phyloP scores from a whole-genome alignment of 2,797 vertebrate species.

The Chelon labrosus region DNA sequence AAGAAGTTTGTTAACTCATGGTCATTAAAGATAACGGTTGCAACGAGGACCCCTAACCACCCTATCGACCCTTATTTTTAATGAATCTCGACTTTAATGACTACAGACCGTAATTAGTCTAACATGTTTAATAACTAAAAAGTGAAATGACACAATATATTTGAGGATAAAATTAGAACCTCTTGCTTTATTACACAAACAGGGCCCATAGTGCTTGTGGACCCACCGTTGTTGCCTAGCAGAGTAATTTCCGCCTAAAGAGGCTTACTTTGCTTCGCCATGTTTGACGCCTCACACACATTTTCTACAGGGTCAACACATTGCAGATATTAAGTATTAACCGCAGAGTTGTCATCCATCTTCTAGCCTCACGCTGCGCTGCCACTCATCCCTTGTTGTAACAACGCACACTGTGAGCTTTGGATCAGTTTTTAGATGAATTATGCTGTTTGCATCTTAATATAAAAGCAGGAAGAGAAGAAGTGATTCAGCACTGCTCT shows the following conservation, averaged over 20 bases:
- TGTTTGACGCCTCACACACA: too few species aligned
- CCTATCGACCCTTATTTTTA: not conserved
- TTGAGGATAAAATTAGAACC: not conserved
- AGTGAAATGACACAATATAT: not conserved
- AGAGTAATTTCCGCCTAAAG: not conserved
- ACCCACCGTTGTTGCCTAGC: not conserved
- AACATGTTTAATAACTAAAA: not conserved
- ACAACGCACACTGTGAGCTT: not conserved
- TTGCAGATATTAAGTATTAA: not conserved
- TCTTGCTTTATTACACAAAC: not conserved
- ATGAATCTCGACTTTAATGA: not conserved
- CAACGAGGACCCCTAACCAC: not conserved
- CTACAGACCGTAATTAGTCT: not conserved
- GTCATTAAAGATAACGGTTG: not conserved
- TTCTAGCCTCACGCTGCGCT: not conserved
- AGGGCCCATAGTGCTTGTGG: not conserved
- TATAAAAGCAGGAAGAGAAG: slow-evolving; percentile 24
- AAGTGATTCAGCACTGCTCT: slow-evolving; percentile 28
- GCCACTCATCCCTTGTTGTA: slow-evolving; percentile 1
- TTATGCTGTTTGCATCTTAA: slow-evolving; percentile 34
- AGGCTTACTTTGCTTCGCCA: too few species aligned
- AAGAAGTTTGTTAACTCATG: not conserved
- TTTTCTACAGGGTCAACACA: not conserved
- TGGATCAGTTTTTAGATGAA: slow-evolving; percentile 8
- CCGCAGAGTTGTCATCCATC: not conserved